Conservation (phyloP, 1,140 invertebrate genomes). For the Aphidius gifuensis region DNA sequence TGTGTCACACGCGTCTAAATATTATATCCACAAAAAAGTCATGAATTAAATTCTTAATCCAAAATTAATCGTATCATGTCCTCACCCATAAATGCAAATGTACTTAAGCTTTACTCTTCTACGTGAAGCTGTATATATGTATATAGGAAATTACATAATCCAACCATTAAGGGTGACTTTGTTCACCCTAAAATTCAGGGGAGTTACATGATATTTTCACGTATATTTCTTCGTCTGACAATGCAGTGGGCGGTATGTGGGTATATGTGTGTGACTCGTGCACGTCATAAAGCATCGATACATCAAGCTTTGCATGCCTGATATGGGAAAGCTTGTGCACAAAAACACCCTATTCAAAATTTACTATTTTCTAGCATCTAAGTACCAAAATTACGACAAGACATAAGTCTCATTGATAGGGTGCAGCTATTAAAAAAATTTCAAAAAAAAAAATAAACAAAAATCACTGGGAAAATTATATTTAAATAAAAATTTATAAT, state of each 20-base stretch:
- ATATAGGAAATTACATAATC: constrained; percentile 49
- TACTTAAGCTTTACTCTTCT: no score
- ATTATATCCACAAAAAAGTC: no score
- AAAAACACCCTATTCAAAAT: constrained; percentile 8
- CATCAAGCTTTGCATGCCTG: constrained; percentile 56
- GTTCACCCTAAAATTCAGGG: constrained; percentile 23
- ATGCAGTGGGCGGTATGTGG: constrained; percentile 48
- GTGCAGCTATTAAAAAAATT: background rate
- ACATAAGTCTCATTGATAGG: no score
- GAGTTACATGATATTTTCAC: constrained; percentile 21
- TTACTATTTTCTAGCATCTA: constrained; percentile 26
- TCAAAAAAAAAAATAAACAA: no score
- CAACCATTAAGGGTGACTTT: constrained; percentile 52
- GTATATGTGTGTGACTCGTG: constrained; percentile 30
- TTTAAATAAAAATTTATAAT: no score
- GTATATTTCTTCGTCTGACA: constrained; percentile 3
- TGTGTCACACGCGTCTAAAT: no score
- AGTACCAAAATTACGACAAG: constrained; percentile 32
- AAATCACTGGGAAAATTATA: no score
- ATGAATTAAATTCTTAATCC: no score
- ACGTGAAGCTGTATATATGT: background rate
- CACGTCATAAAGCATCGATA: constrained; percentile 53
- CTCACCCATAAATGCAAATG: no score
- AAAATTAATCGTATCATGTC: no score
- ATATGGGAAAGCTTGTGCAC: constrained; percentile 48